Conservation (phyloP, 2,113 vertebrate genomes). For the Butorides virescens region DNA sequence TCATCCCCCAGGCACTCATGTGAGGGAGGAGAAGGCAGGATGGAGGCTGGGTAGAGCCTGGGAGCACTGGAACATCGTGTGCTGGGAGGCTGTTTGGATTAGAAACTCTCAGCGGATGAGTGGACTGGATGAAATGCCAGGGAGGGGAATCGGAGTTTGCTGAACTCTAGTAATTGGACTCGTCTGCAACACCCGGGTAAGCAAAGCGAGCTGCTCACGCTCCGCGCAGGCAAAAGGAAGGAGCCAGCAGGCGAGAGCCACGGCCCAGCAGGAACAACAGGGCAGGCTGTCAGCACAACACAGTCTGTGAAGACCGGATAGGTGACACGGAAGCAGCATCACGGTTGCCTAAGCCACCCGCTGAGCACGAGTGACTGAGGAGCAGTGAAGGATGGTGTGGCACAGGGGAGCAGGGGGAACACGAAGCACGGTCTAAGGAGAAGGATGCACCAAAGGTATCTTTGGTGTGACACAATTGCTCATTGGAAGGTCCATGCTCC, state of each 20-base stretch:
- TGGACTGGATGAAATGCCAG: constrained; percentile 51
- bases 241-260: not conserved
- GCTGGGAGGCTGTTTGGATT: constrained; percentile 59
- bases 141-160: constrained; percentile 42
- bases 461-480: not conserved
- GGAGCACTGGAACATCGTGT: constrained; percentile 31
- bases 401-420: accelerated
- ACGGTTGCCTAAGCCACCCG: not conserved
- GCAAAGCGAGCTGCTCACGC: not conserved
- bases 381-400: not conserved
- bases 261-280: not conserved
- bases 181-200: not conserved
- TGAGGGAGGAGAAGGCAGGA: not conserved
- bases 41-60: not conserved
- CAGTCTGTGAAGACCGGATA: accelerated
- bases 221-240: not conserved
- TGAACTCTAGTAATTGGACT: constrained; percentile 47
- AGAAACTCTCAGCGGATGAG: constrained; percentile 26
- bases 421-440: not conserved
- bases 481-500: not conserved
- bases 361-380: not conserved
- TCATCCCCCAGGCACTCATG: not conserved
- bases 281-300: not conserved
- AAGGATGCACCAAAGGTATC: not conserved
- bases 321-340: not conserved